Base-by-base conservation (phyloP, 2,113 vertebrate genomes). In the Miniopterus natalensis region DNA sequence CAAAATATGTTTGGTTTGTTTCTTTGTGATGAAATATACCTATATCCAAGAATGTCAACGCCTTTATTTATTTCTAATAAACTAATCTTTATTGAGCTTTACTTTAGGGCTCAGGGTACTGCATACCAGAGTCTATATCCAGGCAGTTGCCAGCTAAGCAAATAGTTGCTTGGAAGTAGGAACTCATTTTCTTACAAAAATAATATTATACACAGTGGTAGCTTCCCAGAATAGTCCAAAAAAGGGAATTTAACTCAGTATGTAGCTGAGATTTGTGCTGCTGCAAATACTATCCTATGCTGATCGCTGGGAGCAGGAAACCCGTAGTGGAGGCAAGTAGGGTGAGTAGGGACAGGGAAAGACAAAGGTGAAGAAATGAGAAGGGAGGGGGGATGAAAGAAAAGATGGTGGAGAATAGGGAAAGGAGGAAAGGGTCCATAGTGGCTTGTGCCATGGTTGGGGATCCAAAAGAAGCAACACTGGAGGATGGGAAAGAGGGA, bases 11-110 rank as follows among this genome's bases (percentile, higher is more conserved):
- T 92, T 92, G 27, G 4, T 81, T 92, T 84, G 57, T 55, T 89
- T 95, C 61, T 95, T 45, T 66, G 42, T 88, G 31, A 93, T 61
- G 61, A 68, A 95, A 61, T 77, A 84, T 40, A 87, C 18, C 95
- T 79, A 80, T 6, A 40, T 27, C 1, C 8, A 78, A 95, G 90
- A 89, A 66, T 21, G 42, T 88, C 53, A 59, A 53, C 55, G 65
- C 27, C 23, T 73, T 93, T 63, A 84, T 85, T 93, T 53, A 71
- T 92, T 87, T 94, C 79, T 45, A 80, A 57, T 74, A 94, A 93
- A 27, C 51, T 78, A 95, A 27, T 87, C 29, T 93, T 95, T 84
- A 78, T 73, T 17, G 59, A 86, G 86, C 36, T 85, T 93, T 68
- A 12, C 21, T 73, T 25, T 71, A 49, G 79, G 42, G 36, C 36